Percentiles rank a stretch among this genome's conserved stretches.
Conservation (phyloP, 2,888 invertebrate species). For the Agrotis clavis region DNA sequence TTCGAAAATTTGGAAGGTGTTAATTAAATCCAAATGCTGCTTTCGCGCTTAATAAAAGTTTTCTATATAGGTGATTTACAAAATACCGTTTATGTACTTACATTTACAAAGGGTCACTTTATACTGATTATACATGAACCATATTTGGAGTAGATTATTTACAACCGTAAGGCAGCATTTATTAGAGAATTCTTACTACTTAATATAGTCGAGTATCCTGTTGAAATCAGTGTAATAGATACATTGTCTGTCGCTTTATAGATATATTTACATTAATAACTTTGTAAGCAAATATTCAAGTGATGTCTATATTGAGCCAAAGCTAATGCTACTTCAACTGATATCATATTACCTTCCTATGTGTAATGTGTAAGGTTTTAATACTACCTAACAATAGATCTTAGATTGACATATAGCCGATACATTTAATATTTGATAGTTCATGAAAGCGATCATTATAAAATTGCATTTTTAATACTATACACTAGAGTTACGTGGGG, state of each 20-base stretch:
- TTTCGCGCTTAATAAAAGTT: constrained; percentile 54
- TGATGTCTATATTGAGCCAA: constrained; percentile 79
- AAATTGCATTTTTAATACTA: constrained; percentile 71
- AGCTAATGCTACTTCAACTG: constrained; percentile 77
- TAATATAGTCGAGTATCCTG: constrained; percentile 53
- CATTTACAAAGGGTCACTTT: constrained; percentile 60
- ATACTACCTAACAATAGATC: constrained; percentile 68
- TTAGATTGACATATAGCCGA: constrained; percentile 69
- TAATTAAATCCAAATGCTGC: constrained; percentile 65
- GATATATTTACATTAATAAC: constrained; percentile 64
- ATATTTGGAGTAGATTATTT: constrained; percentile 61
- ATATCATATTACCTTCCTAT: constrained; percentile 70
- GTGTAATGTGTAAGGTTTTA: constrained; percentile 69
- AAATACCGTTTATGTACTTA: constrained; percentile 63
- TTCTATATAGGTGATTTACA: constrained; percentile 55
- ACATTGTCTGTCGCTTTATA: constrained; percentile 69
- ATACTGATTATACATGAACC: constrained; percentile 58
- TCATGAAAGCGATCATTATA: constrained; percentile 67
- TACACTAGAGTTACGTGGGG: constrained; percentile 73
- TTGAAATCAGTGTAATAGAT: constrained; percentile 55
- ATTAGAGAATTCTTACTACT: constrained; percentile 51
- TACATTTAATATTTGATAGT: constrained; percentile 71
- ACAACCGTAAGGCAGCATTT: constrained; percentile 66
- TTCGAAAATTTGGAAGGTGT: constrained; percentile 28
- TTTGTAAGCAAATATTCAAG: constrained; percentile 65